Base-by-base conservation (phyloP, 2,888 invertebrate genomes). In the Eucriotettix oculatus region DNA sequence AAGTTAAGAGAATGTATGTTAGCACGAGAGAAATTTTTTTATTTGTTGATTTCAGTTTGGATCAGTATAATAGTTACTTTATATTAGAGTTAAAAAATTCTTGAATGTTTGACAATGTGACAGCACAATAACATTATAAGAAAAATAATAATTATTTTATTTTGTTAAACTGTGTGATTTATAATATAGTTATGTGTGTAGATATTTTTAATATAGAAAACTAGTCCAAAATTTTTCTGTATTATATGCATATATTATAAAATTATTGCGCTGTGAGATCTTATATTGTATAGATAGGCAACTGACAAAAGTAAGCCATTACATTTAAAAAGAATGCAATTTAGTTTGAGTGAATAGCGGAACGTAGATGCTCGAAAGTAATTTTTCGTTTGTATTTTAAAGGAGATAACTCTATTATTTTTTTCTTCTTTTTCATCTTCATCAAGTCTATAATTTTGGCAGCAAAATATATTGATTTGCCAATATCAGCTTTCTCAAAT, bases 91-190 rank as follows among this genome's bases (percentile, higher is more conserved):
- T 52, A 58, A 17, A n/a, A n/a, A 58, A 29, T 52, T 61, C 55
- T 57, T 60, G 58, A 58, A 60, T 58, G 59, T 59, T 62, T 60
- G 56, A 57, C 54, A 48, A 63, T 63, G 61, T 63, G 63, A 59
- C 57, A 61, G 63, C 63, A 63, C 63, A 63, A 61, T 63, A 63
- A 63, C 48, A 48, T 48, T 48, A n/a, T 48, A 41, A 60, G 54
- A 57, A 41, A 52, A 58, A 58, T 29, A 29, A 29, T 57, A 52
- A 16, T 57, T 60, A 52, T 62, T 60, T 62, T 60, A 55, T 60
- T 62, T 60, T 60, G 60, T 62, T 60, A 58, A 59, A 59, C 55
- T n/a, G 58, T 53, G 60, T 52, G 54, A 43, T 43, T 43, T 57
- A 57, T 29, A 58, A 55, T 40, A 53, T 17, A 60, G 52, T 52